Percentiles rank a stretch among this genome's conserved stretches.
phyloP scores from a whole-genome alignment of 2,888 invertebrate genomes.

The Drosophila subsilvestris region DNA sequence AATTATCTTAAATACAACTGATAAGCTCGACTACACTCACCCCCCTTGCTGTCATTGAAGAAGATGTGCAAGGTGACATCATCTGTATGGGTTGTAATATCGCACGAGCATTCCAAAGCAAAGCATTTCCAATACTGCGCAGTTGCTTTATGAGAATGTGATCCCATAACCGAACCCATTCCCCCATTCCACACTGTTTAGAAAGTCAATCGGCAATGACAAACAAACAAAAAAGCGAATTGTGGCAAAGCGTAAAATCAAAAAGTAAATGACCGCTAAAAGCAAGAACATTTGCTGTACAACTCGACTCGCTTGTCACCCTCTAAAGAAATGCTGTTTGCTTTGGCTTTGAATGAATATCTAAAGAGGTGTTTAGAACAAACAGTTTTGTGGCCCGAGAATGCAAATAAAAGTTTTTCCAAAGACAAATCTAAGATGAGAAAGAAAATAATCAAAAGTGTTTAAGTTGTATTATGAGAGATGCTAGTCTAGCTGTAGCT shows the following conservation, averaged over 20 bases:
- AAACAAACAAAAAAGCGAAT: constrained; percentile 44
- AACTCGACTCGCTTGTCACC: not conserved
- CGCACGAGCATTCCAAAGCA: constrained; percentile 8
- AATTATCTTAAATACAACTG: constrained; percentile 21
- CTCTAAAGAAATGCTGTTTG: constrained; percentile 20
- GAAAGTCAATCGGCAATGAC: constrained; percentile 64
- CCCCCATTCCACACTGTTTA: constrained; percentile 46
- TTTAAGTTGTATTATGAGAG: not conserved
- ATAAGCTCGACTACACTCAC: constrained; percentile 28
- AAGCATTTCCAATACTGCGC: constrained; percentile 33
- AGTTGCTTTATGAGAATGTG: constrained; percentile 40
- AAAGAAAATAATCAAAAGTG: not conserved
- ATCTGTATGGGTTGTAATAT: constrained; percentile 24
- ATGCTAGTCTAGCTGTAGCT: not conserved
- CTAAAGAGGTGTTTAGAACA: not conserved
- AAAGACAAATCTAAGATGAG: not conserved
- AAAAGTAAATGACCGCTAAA: constrained; percentile 68
- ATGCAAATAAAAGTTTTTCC: not conserved
- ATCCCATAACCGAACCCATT: constrained; percentile 10
- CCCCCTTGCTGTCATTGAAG: not conserved
- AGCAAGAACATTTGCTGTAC: constrained; percentile 9
- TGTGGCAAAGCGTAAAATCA: constrained; percentile 50
- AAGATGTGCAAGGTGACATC: constrained; percentile 15
- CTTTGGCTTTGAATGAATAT: not conserved
- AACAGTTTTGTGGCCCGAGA: too few species aligned